These are phyloP conservation scores for Frankliniella intonsa DNA, from an alignment of 2,888 invertebrate genomes.

Conservation along the genomic window DNA sequence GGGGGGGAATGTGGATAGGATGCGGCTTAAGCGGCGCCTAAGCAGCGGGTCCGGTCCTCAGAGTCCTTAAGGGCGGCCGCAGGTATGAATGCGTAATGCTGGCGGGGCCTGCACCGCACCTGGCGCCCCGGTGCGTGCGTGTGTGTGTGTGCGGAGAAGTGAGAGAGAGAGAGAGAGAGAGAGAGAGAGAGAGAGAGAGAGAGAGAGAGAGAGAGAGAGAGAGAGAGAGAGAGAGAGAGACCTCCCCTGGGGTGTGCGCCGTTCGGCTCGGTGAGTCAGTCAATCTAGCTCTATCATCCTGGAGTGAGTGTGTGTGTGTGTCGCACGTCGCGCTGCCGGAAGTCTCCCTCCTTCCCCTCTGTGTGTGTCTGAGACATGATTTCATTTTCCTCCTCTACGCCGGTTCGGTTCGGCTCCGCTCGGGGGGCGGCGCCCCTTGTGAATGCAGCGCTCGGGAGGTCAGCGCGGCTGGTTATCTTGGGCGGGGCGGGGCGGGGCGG, in stretches of 20 bases:
- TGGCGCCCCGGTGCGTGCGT: background rate
- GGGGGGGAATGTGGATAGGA: too few species aligned
- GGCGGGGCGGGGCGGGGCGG: background rate
- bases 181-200: too few species aligned
- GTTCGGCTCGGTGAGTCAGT: too few species aligned
- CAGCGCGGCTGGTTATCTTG: background rate
- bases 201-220: too few species aligned
- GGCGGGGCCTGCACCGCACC: background rate
- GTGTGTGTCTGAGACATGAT: background rate
- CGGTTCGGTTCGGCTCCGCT: background rate
- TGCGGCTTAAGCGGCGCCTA: too few species aligned
- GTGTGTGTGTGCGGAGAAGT: background rate
- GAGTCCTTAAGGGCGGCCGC: too few species aligned
- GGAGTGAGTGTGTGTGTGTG: too few species aligned
- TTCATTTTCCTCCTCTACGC: background rate
- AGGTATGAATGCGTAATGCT: slow-evolving; percentile 8
- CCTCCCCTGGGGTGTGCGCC: too few species aligned
- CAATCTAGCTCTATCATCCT: too few species aligned
- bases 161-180: background rate
- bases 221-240: too few species aligned
- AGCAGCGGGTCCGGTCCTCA: too few species aligned
- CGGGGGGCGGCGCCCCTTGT: background rate
- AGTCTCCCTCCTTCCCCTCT: background rate
- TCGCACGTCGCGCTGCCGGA: too few species aligned
- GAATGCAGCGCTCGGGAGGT: background rate